Percentiles rank a stretch among this genome's conserved stretches.
Conservation (phyloP, 2,797 vertebrate species). For the Australoheros facetus region DNA sequence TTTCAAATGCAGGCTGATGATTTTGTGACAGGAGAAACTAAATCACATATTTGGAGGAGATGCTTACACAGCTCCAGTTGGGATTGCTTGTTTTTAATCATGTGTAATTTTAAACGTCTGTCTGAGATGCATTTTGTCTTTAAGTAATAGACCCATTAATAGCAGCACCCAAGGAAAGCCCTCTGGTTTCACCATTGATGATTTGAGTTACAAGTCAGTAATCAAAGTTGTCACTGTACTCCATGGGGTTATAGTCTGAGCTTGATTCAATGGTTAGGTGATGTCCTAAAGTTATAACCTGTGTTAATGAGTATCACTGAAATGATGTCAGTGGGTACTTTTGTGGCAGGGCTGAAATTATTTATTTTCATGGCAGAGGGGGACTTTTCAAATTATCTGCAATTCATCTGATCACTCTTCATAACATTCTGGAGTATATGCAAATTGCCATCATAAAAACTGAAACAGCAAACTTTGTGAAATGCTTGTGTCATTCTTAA, state of each 20-base stretch:
- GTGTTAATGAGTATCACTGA: too few relatives aligned
- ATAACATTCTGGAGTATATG: too few relatives aligned
- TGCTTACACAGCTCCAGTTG: not conserved
- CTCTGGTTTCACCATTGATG: not conserved
- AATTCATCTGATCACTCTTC: too few relatives aligned
- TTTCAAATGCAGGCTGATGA: conserved; percentile 14
- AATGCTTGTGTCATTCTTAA: too few relatives aligned
- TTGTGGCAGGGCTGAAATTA: too few relatives aligned
- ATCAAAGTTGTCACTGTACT: not conserved
- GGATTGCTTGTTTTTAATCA: not conserved
- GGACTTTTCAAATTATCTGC: too few relatives aligned
- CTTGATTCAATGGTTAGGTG: not conserved
- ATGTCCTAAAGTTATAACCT: not conserved
- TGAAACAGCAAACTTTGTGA: too few relatives aligned
- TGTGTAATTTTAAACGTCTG: not conserved
- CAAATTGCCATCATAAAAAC: too few relatives aligned
- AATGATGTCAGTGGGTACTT: too few relatives aligned
- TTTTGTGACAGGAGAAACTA: conserved; percentile 15
- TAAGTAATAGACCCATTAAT: not conserved
- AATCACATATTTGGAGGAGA: not conserved
- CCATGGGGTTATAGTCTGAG: not conserved
- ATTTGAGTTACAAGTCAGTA: not conserved
- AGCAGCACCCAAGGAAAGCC: not conserved
- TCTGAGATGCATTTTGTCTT: too few relatives aligned
- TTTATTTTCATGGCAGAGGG: too few relatives aligned